phyloP scores from a whole-genome alignment of 2,113 vertebrate genomes.

The Melanotaenia duboulayi region DNA sequence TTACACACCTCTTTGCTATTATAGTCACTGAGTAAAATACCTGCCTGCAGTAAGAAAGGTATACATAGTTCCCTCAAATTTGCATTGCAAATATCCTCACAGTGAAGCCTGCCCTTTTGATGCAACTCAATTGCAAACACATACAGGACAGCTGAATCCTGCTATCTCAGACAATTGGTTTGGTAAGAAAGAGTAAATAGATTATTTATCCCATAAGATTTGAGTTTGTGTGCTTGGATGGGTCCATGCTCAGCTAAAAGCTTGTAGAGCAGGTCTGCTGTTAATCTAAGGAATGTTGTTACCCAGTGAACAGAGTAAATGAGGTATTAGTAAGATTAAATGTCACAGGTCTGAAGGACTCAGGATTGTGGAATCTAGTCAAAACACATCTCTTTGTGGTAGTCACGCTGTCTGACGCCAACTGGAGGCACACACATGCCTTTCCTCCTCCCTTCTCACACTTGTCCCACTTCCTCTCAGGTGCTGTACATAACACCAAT shows the following conservation, averaged over 20 bases:
- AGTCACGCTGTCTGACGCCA: conserved; percentile 58
- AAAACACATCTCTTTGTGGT: conserved; percentile 72
- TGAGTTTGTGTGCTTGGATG: conserved; percentile 42
- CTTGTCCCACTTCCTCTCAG: conserved; percentile 35
- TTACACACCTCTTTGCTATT: conserved; percentile 19
- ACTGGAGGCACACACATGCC: conserved; percentile 14
- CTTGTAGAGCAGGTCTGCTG: conserved; percentile 57
- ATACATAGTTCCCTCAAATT: conserved; percentile 49
- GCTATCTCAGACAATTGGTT: neutral
- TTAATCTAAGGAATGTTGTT: conserved; percentile 79
- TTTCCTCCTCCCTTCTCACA: conserved; percentile 15
- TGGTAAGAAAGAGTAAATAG: neutral
- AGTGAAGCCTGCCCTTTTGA: conserved; percentile 38
- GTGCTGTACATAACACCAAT: conserved; percentile 1
- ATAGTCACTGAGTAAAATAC: conserved; percentile 36
- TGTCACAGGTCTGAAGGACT: conserved; percentile 79
- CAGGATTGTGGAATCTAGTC: conserved; percentile 72
- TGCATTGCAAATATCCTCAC: conserved; percentile 66
- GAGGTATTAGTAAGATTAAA: conserved; percentile 77
- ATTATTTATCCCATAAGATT: conserved; percentile 31
- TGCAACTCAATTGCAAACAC: neutral
- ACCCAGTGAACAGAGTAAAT: conserved; percentile 76
- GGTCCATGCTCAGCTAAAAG: conserved; percentile 33
- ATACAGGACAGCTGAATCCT: neutral
- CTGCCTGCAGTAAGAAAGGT: conserved; percentile 34